Evolutionary conservation across 2,888 invertebrate genomes (phyloP), one percentile per base, ranked within the genome.

Genomic region (Cerastis leucographa): DNA sequence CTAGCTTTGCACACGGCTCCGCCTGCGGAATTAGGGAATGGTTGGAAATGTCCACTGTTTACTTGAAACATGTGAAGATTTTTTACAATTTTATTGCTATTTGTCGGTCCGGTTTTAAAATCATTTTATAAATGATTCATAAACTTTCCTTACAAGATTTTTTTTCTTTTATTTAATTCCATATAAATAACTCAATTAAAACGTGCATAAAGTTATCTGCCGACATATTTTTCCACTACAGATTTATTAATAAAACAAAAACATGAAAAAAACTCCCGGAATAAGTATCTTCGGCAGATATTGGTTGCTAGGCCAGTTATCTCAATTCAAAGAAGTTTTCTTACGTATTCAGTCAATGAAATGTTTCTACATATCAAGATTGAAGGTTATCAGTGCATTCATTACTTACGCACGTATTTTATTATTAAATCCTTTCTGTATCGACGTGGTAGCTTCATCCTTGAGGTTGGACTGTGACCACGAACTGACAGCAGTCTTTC

Each of bases 1-100:
- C 69, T 78, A 72, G 44, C 59, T 81, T 86, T 88, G 88, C 87
- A 87, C 88, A 87, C 88, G 87, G 67, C 79, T 69, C 68, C 71
- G 80, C 72, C n/a, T 51, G 69, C 35, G 70, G 51, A 40, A 77
- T 78, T 80, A 74, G 76, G 74, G 76, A 72, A 69, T 75, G 59
- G 66, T 44, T 42, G 61, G 61, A 61, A 67, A 78, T 76, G 72
- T 81, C 70, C 54, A 71, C 70, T 71, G 71, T 70, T 74, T 69
- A 62, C 71, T 77, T 68, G 49, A 56, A 46, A 64, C 19, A 44
- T 19, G 35, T 71, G n/a, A 35, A 29, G 25, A 29, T 51, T 79
- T 68, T 65, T 56, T 46, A 54, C 51, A 64, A 59, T 68, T 44
- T 68, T 62, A 19, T 49, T 64, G 35, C 1, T 69, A 29, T 46